Percentiles rank a stretch among this genome's conserved stretches.
Conservation (phyloP, 1,140 invertebrate species). For the Plectus sambesii region DNA sequence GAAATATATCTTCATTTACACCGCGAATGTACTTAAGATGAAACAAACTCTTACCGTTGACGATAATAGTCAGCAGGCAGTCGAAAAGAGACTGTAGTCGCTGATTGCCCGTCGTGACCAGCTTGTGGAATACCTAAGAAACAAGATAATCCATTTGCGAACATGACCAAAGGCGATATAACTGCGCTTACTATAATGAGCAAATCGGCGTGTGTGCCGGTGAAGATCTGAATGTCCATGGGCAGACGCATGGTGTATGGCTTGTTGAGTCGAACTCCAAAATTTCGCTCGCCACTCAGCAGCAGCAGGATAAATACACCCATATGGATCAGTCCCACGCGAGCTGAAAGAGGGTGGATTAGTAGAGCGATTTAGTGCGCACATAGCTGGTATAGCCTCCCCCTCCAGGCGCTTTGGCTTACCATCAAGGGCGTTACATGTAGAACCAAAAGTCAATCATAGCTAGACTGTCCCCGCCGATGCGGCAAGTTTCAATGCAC, state of each 20-base stretch:
- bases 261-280: slow-evolving; percentile 96
- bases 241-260: slow-evolving; percentile 90
- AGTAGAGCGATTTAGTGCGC: no score
- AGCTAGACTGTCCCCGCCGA: no score
- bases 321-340: slow-evolving; percentile 96
- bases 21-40: slow-evolving; percentile 4
- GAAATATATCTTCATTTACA: no score
- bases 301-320: slow-evolving; percentile 96
- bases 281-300: slow-evolving; percentile 92
- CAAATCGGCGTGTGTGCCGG: slow-evolving; percentile 91
- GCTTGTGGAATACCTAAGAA: slow-evolving; percentile 79
- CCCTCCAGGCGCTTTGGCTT: no score
- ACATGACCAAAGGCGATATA: slow-evolving; percentile 3
- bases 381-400: no score
- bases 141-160: slow-evolving; percentile 1
- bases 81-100: slow-evolving; percentile 92
- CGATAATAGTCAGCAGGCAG: slow-evolving; percentile 90
- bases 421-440: no score
- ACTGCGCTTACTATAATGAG: slow-evolving; percentile 71
- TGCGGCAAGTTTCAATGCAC: no score
- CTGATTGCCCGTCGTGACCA: slow-evolving; percentile 97
- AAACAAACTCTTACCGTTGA: slow-evolving; percentile 63
- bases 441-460: no score
- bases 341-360: slow-evolving; percentile 56
- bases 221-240: slow-evolving; percentile 98